Percentiles rank a stretch among this genome's conserved stretches.
phyloP scores from a whole-genome alignment of 2,113 vertebrate genomes.

The Tragelaphus scriptus region DNA sequence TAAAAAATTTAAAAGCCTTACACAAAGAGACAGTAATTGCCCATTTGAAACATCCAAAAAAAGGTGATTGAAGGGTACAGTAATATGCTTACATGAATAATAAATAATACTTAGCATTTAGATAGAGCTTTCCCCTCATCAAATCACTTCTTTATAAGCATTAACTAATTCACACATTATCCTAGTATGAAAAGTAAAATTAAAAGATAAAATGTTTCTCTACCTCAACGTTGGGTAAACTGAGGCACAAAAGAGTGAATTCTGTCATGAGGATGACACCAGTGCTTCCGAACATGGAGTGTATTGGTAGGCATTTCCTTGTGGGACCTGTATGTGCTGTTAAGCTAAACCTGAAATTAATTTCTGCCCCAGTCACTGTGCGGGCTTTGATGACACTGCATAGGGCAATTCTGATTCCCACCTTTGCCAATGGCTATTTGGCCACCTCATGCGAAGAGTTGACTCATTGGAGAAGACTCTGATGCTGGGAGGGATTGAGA shows the following conservation, averaged over 20 bases:
- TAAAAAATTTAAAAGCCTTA: constrained; percentile 72
- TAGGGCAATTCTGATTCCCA: not conserved
- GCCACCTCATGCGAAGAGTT: too few species aligned
- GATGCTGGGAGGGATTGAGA: too few species aligned
- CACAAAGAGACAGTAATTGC: constrained; percentile 76
- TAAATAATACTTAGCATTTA: constrained; percentile 76
- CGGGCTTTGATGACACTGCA: not conserved
- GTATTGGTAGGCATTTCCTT: not conserved
- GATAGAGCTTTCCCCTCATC: constrained; percentile 67
- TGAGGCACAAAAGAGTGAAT: constrained; percentile 4
- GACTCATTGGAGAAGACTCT: too few species aligned
- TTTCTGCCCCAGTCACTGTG: not conserved
- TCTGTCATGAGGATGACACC: not conserved
- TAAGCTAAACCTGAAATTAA: constrained; percentile 15
- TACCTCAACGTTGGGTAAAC: constrained; percentile 44
- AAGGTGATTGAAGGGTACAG: constrained; percentile 74
- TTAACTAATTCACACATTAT: constrained; percentile 68
- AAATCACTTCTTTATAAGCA: constrained; percentile 66
- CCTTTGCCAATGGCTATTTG: not conserved
- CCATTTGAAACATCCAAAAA: constrained; percentile 75
- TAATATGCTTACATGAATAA: constrained; percentile 76
- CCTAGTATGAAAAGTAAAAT: constrained; percentile 44
- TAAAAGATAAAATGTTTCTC: not conserved
- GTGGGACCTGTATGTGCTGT: not conserved
- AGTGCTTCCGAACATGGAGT: not conserved